phyloP scores from a whole-genome alignment of 2,888 invertebrate genomes.

The Troilus luridus region DNA sequence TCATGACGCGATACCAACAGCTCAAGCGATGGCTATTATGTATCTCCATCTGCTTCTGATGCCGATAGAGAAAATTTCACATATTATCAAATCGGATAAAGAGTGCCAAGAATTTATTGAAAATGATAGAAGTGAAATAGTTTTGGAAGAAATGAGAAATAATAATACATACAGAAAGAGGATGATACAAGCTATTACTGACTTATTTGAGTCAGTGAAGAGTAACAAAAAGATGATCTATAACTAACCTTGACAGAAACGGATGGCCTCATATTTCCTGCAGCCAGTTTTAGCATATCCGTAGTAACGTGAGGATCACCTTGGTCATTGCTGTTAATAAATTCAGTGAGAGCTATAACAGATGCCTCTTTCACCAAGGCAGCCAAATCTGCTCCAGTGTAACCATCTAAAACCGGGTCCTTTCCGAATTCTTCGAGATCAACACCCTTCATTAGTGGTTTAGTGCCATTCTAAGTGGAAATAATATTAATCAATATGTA shows the following conservation, averaged over 20 bases:
- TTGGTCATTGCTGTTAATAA: slow-evolving; percentile 71
- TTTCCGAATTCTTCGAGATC: slow-evolving; percentile 80
- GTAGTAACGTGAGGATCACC: slow-evolving; percentile 70
- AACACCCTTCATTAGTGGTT: slow-evolving; percentile 85
- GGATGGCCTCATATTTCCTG: slow-evolving; percentile 87
- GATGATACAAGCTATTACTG: slow-evolving; percentile 50
- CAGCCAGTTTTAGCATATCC: slow-evolving; percentile 80
- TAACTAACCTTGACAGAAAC: slow-evolving; percentile 73
- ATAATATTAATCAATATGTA: slow-evolving; percentile 10
- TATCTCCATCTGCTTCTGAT: slow-evolving; percentile 52
- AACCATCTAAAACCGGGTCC: slow-evolving; percentile 80
- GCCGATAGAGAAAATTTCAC: slow-evolving; percentile 46
- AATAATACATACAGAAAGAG: slow-evolving; percentile 57
- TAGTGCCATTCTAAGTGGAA: slow-evolving; percentile 80
- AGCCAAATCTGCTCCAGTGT: slow-evolving; percentile 94
- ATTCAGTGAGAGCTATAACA: slow-evolving; percentile 83
- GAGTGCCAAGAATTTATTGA: slow-evolving; percentile 49
- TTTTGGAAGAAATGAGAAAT: slow-evolving; percentile 58
- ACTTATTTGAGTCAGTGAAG: slow-evolving; percentile 47
- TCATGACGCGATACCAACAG: background rate
- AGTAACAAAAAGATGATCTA: slow-evolving; percentile 38
- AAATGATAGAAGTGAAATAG: slow-evolving; percentile 53
- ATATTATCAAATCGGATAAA: slow-evolving; percentile 46
- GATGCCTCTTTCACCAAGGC: slow-evolving; percentile 92
- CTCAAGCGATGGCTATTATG: slow-evolving; percentile 52